Percentiles rank a stretch among this genome's conserved stretches.
These are phyloP conservation scores for Vireo altiloquus DNA, from an alignment of 2,113 vertebrate species.

Conservation along the genomic window DNA sequence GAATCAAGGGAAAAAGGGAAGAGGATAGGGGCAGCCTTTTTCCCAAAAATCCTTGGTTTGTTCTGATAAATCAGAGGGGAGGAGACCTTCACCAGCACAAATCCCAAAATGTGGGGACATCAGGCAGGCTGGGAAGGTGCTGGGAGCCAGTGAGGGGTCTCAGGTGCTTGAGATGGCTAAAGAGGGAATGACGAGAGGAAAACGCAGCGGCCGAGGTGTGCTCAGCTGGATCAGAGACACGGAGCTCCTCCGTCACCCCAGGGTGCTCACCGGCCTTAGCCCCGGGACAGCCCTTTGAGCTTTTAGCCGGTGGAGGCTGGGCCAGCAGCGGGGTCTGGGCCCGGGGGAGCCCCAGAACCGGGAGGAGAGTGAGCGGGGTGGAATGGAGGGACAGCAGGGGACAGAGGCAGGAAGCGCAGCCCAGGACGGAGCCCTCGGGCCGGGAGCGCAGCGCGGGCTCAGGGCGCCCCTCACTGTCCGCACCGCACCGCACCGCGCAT, in stretches of 20 bases:
- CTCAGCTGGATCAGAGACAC: fast-evolving
- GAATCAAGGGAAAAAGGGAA: neutral
- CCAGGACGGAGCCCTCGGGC: neutral
- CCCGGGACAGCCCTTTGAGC: fast-evolving
- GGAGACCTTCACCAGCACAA: neutral
- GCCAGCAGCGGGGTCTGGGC: neutral
- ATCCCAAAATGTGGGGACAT: fast-evolving
- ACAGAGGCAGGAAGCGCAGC: neutral
- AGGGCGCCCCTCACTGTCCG: neutral
- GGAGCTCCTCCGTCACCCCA: fast-evolving
- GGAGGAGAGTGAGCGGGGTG: fast-evolving
- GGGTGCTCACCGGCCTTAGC: fast-evolving
- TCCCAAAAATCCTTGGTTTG: neutral
- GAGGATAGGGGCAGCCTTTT: neutral
- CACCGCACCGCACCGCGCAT: too few relatives aligned
- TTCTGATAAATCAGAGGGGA: neutral
- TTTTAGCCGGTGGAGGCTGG: fast-evolving
- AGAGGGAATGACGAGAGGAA: fast-evolving
- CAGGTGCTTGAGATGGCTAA: fast-evolving
- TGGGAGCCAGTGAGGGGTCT: neutral
- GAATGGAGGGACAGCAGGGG: neutral
- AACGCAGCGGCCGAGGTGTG: fast-evolving
- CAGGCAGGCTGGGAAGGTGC: neutral
- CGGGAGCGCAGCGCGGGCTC: neutral
- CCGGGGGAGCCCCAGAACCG: neutral